These are phyloP conservation scores for Clivina fossor DNA, from an alignment of 2,888 invertebrate species.

Conservation along the genomic window DNA sequence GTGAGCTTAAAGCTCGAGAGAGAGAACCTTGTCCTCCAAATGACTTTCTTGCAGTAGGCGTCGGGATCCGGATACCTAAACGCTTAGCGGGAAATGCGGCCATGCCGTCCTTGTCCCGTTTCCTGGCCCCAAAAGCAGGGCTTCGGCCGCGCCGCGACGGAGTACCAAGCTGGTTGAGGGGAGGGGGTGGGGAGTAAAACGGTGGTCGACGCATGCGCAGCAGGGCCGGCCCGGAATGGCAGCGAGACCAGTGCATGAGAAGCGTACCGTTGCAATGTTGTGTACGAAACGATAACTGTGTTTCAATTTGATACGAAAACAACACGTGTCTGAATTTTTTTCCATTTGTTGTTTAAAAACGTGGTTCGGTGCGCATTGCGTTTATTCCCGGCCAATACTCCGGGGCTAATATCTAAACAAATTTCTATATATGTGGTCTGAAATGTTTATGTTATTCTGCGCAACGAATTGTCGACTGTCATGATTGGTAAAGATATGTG, in stretches of 20 bases:
- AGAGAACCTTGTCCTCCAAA: constrained; percentile 29
- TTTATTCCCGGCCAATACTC: neutral
- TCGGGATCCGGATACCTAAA: neutral
- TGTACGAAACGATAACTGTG: constrained; percentile 27
- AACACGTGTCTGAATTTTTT: constrained; percentile 14
- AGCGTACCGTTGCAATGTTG: constrained; percentile 30
- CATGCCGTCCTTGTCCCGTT: constrained; percentile 46
- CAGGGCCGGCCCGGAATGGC: constrained; percentile 44
- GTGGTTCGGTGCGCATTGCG: constrained; percentile 5
- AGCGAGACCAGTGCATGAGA: constrained; percentile 46
- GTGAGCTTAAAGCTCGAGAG: too few species aligned
- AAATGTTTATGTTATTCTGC: constrained; percentile 32
- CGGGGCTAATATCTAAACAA: constrained; percentile 3
- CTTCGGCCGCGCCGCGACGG: too few species aligned
- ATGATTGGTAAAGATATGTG: constrained; percentile 30
- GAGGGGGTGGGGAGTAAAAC: neutral
- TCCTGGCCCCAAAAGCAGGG: too few species aligned
- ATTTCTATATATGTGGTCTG: constrained; percentile 19
- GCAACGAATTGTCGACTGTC: constrained; percentile 27
- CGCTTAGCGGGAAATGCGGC: constrained; percentile 13
- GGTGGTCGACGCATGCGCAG: constrained; percentile 45
- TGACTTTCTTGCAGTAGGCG: constrained; percentile 25
- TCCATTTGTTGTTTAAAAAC: neutral
- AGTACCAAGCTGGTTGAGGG: constrained; percentile 39
- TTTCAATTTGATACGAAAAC: constrained; percentile 14